These are phyloP conservation scores for Cryptoleucopteryx plumbea DNA, from an alignment of 2,113 vertebrate genomes.

Conservation along the genomic window DNA sequence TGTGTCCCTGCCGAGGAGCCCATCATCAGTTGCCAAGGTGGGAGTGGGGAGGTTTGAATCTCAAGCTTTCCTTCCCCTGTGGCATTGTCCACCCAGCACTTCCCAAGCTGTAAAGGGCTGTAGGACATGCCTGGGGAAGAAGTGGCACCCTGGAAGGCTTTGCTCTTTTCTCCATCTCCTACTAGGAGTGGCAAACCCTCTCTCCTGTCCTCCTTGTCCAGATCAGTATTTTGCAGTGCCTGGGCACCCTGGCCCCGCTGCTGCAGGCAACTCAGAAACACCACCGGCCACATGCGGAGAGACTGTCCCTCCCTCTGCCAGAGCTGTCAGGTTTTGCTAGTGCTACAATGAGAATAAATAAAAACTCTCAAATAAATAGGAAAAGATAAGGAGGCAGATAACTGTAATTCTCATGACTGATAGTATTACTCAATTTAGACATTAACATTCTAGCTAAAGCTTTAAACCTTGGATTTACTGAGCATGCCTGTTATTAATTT, in stretches of 20 bases:
- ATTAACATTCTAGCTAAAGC: constrained; percentile 7
- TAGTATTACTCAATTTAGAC: constrained; percentile 22
- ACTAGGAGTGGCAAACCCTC: neutral
- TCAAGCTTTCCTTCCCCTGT: neutral
- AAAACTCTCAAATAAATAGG: constrained; percentile 20
- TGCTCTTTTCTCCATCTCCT: neutral
- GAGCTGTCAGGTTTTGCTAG: neutral
- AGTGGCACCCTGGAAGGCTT: neutral
- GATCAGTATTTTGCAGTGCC: neutral
- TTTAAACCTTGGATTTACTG: constrained; percentile 25
- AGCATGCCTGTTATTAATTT: constrained; percentile 38
- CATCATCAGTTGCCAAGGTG: neutral
- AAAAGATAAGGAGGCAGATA: constrained; percentile 34
- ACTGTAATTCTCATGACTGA: constrained; percentile 27
- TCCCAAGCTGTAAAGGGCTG: neutral
- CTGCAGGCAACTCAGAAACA: neutral
- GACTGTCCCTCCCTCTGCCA: neutral
- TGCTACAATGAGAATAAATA: constrained; percentile 24
- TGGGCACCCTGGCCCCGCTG: neutral
- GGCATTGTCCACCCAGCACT: neutral
- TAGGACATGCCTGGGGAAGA: neutral
- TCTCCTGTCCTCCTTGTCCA: neutral
- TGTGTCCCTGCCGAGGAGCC: neutral
- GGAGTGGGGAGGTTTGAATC: neutral
- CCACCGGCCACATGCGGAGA: neutral